Percentiles rank a stretch among this genome's conserved stretches.
Conservation (phyloP, 2,888 invertebrate species). For the Pogonocherus hispidulus region DNA sequence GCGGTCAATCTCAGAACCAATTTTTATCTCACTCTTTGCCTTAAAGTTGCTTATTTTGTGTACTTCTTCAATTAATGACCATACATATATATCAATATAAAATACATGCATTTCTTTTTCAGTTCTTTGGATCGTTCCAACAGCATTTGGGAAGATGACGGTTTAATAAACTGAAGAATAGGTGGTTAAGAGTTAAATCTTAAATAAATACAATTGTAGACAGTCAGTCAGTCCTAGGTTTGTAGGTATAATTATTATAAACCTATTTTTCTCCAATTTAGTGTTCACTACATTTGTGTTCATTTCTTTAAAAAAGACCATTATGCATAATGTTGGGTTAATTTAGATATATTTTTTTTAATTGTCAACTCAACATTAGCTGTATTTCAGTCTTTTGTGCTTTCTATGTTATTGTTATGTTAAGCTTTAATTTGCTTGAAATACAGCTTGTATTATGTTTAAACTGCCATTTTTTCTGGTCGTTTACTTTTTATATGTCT, state of each 20-base stretch:
- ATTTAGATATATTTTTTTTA: conserved; percentile 39
- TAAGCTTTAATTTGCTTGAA: conserved; percentile 54
- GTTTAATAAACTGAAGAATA: conserved; percentile 57
- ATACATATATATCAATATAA: no score
- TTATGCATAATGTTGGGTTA: conserved; percentile 43
- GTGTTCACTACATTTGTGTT: conserved; percentile 62
- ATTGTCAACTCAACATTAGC: conserved; percentile 44
- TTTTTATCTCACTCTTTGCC: no score
- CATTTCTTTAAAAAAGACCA: conserved; percentile 52
- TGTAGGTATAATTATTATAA: conserved; percentile 47
- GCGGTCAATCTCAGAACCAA: no score
- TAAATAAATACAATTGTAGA: conserved; percentile 23
- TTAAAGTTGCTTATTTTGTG: no score
- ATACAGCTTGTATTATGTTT: conserved; percentile 56
- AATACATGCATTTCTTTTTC: conserved; percentile 54
- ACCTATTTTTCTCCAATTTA: conserved; percentile 46
- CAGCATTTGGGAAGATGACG: conserved; percentile 52
- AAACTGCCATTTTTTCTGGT: conserved; percentile 66
- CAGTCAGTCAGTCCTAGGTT: conserved; percentile 45
- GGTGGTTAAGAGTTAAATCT: conserved; percentile 32
- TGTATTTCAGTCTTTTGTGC: conserved; percentile 50
- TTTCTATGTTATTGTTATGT: conserved; percentile 46
- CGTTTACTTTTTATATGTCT: conserved; percentile 61
- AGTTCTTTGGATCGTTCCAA: conserved; percentile 58
- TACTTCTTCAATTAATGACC: no score